Percentiles rank a stretch among this genome's conserved stretches.
Conservation (phyloP, 2,113 vertebrate genomes). For the Athene cunicularia region DNA sequence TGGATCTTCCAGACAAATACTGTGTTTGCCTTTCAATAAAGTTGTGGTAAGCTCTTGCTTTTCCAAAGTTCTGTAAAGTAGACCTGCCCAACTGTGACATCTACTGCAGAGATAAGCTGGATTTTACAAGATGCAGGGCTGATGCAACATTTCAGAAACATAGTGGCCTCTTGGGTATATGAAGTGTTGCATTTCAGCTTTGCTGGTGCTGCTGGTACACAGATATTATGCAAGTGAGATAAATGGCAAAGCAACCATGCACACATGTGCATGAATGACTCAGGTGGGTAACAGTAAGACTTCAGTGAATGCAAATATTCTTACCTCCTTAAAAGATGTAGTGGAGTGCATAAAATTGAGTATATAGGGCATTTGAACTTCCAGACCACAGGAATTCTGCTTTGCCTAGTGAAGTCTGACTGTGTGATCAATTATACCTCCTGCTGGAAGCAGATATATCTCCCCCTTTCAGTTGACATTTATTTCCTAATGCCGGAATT, state of each 20-base stretch:
- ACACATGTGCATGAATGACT: neutral
- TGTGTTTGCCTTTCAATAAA: neutral
- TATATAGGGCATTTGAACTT: neutral
- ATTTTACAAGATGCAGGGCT: neutral
- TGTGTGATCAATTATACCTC: neutral
- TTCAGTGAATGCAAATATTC: neutral
- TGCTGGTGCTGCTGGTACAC: neutral
- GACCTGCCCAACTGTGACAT: neutral
- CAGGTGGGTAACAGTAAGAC: neutral
- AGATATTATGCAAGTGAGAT: neutral
- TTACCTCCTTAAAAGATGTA: constrained; percentile 5
- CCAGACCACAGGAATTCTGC: neutral
- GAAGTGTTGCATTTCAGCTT: neutral
- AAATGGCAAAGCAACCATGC: neutral
- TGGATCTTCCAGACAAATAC: neutral
- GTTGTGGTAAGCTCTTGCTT: neutral
- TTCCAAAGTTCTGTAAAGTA: neutral
- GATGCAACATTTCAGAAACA: neutral
- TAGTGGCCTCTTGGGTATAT: neutral
- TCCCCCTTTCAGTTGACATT: neutral
- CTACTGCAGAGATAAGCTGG: neutral
- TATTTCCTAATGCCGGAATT: neutral
- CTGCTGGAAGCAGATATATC: neutral
- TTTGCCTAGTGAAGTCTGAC: neutral
- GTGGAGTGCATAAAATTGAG: neutral